Evolutionary conservation across 1,140 invertebrate species (phyloP).

Genomic region (Mycetomoellerius zeteki): DNA sequence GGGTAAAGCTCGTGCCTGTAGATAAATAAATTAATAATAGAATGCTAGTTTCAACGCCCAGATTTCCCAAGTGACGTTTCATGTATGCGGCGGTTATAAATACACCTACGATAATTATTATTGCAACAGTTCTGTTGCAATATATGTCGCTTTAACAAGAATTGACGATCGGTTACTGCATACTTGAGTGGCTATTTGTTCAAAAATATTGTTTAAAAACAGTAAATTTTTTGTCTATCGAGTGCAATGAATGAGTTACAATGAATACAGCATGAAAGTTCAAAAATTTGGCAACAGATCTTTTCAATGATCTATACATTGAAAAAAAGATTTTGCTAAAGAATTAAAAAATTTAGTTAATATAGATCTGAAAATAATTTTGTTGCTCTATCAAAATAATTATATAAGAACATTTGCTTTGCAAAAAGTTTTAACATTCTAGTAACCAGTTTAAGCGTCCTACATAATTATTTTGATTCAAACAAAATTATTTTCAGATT

Average conservation of each 20-base stretch:
- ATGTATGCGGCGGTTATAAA: slow-evolving; percentile 71
- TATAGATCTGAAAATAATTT: too few relatives aligned
- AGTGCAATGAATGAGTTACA: background rate
- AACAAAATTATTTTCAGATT: too few relatives aligned
- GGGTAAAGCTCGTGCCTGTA: slow-evolving; percentile 7
- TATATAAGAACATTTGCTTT: too few relatives aligned
- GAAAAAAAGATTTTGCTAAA: too few relatives aligned
- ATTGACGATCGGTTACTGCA: slow-evolving; percentile 14
- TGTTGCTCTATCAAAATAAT: too few relatives aligned
- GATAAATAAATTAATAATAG: slow-evolving; percentile 77
- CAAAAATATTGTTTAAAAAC: background rate
- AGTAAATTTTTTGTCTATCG: background rate
- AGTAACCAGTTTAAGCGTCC: too few relatives aligned
- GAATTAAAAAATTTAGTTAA: too few relatives aligned
- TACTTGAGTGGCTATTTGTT: background rate
- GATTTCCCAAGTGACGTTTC: slow-evolving; percentile 80
- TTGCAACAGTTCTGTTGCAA: slow-evolving; percentile 57
- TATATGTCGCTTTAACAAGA: slow-evolving; percentile 56
- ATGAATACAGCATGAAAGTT: background rate
- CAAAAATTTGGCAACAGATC: slow-evolving; percentile 26
- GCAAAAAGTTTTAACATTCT: too few relatives aligned
- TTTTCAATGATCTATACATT: background rate
- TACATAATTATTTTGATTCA: too few relatives aligned
- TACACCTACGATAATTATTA: slow-evolving; percentile 77
- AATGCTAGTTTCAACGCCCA: slow-evolving; percentile 46